A percentile compares a stretch with the other conserved stretches of the same genome.
phyloP scores from a whole-genome alignment of 2,113 vertebrate species.

The Pungitius pungitius region DNA sequence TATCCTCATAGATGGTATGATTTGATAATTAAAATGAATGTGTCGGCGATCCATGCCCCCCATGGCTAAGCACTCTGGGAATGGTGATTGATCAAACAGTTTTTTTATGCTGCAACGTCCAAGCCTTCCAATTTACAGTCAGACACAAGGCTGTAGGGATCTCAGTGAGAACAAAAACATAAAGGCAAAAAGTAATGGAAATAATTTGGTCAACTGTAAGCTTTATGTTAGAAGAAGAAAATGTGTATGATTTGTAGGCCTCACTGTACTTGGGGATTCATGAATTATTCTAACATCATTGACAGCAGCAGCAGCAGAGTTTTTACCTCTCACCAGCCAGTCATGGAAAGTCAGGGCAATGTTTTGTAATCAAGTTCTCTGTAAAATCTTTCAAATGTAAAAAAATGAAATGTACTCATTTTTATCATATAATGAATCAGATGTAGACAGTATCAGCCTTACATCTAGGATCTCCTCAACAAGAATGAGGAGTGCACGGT shows the following conservation, averaged over 20 bases:
- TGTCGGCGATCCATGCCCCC: background rate
- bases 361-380: background rate
- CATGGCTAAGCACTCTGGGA: background rate
- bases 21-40: background rate
- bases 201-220: slow-evolving; percentile 12
- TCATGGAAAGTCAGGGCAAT: slow-evolving; percentile 6
- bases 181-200: background rate
- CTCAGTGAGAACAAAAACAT: background rate
- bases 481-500: background rate
- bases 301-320: background rate
- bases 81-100: background rate
- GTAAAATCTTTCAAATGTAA: background rate
- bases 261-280: background rate
- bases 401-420: background rate
- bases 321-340: background rate
- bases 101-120: slow-evolving; percentile 13
- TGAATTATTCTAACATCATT: slow-evolving; percentile 18
- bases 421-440: background rate
- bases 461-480: background rate
- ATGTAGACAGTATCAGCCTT: background rate
- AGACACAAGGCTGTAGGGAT: slow-evolving; percentile 6
- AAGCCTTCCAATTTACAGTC: slow-evolving; percentile 16
- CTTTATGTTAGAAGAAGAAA: background rate
- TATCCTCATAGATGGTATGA: background rate
- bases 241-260: background rate